These are phyloP conservation scores for Arbacia lixula DNA, from an alignment of 53 echinoderm and acorn worm species.

Conservation along the genomic window DNA sequence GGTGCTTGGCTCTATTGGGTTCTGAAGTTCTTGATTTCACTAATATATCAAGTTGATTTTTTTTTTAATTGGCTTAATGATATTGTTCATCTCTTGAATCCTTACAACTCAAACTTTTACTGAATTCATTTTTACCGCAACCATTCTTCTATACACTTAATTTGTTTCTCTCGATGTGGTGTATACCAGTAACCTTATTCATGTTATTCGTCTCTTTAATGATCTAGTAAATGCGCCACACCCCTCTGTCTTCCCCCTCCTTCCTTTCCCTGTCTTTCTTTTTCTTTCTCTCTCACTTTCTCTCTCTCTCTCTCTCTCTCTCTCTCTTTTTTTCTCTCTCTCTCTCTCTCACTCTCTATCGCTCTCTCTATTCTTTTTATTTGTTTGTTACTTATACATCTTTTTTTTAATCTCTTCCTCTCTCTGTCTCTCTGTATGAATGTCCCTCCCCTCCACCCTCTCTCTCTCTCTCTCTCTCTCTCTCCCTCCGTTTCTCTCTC, in stretches of 20 bases:
- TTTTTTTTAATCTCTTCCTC: neutral
- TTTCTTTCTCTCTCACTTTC: neutral
- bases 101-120: too few relatives aligned
- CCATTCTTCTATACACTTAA: too few relatives aligned
- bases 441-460: neutral
- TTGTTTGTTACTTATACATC: neutral
- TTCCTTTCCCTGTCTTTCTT: neutral
- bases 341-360: neutral
- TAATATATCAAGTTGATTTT: neutral
- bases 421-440: neutral
- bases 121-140: too few relatives aligned
- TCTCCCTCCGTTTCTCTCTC: too few relatives aligned
- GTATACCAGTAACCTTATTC: too few relatives aligned
- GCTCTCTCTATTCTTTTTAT: neutral
- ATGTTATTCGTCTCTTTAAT: too few relatives aligned
- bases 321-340: neutral
- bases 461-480: neutral
- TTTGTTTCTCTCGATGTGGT: too few relatives aligned
- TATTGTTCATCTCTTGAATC: neutral
- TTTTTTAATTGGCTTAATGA: neutral
- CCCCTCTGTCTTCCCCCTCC: neutral
- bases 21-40: neutral
- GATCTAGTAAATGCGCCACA: too few relatives aligned
- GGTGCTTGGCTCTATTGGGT: constrained; percentile 10
- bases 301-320: neutral